These are phyloP conservation scores for Ctenosaura bakeri DNA, from an alignment of 2,797 vertebrate species.

Conservation along the genomic window DNA sequence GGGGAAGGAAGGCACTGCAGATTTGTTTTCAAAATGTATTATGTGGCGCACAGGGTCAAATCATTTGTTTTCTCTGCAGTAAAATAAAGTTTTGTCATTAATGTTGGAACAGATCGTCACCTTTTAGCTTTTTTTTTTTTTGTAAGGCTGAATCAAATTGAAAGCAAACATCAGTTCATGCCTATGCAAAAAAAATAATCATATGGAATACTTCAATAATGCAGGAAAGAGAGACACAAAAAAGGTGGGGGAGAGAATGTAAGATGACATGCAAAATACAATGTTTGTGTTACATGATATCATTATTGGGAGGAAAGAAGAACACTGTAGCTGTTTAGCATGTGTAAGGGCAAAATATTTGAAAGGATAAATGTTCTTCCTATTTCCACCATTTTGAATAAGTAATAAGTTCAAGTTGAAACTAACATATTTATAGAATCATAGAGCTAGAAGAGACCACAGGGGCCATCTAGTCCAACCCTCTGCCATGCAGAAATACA, in stretches of 20 bases:
- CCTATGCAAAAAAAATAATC: constrained; percentile 52
- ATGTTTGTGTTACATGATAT: constrained; percentile 1
- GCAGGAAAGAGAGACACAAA: constrained; percentile 8
- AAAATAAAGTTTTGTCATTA: constrained; percentile 68
- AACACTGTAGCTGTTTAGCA: background rate
- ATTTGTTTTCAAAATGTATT: constrained; percentile 68
- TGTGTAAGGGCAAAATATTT: background rate
- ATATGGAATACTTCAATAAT: constrained; percentile 18
- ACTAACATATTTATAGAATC: too few species aligned
- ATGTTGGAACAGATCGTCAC: constrained; percentile 62
- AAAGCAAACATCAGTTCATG: constrained; percentile 59
- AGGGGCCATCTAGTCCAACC: too few species aligned
- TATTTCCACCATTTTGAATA: background rate
- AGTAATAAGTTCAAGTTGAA: background rate
- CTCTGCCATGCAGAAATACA: too few species aligned
- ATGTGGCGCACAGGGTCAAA: constrained; percentile 71
- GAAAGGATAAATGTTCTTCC: background rate
- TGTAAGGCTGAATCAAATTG: constrained; percentile 51
- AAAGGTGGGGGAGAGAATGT: constrained; percentile 9
- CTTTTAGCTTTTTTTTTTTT: constrained; percentile 70
- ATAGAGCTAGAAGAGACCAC: too few species aligned
- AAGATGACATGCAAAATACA: background rate
- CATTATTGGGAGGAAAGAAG: background rate
- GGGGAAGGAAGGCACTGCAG: constrained; percentile 62
- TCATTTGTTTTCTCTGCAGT: constrained; percentile 69